A percentile compares a stretch with the other conserved stretches of the same genome.
These are phyloP conservation scores for Tinea semifulvella DNA, from an alignment of 2,888 invertebrate genomes.

Conservation along the genomic window DNA sequence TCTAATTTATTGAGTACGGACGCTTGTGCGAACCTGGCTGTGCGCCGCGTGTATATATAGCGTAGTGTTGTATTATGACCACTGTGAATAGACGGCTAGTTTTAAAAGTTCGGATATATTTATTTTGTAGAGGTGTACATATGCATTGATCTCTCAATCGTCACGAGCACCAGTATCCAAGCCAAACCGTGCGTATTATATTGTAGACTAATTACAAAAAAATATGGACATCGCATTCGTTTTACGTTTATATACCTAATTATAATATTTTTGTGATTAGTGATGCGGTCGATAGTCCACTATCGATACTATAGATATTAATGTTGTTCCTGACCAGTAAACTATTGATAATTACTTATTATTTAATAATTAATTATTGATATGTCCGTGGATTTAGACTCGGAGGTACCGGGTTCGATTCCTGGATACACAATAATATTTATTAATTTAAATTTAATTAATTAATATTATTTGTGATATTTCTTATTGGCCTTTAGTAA, in stretches of 20 bases:
- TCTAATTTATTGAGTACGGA: conserved; percentile 55
- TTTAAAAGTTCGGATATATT: conserved; percentile 60
- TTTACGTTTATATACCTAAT: not conserved
- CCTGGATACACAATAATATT: too few species aligned
- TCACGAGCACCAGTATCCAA: conserved; percentile 59
- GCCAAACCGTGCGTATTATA: conserved; percentile 53
- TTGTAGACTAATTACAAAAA: conserved; percentile 45
- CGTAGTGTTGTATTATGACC: conserved; percentile 55
- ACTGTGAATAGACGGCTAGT: conserved; percentile 59
- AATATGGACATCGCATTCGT: conserved; percentile 19
- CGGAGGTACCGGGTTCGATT: too few species aligned
- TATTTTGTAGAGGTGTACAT: conserved; percentile 60
- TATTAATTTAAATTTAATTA: too few species aligned
- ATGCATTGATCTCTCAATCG: conserved; percentile 43
- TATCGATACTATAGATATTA: too few species aligned
- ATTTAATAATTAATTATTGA: too few species aligned
- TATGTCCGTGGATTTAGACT: too few species aligned
- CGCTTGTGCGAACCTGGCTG: conserved; percentile 62
- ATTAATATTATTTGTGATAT: too few species aligned
- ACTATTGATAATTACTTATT: too few species aligned
- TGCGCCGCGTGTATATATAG: conserved; percentile 66
- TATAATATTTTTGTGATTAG: not conserved
- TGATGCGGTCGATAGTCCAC: too few species aligned
- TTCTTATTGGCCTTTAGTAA: too few species aligned
- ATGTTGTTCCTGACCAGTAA: too few species aligned